These are phyloP conservation scores for Cyprinella venusta DNA, from an alignment of 2,797 vertebrate species.

Conservation along the genomic window DNA sequence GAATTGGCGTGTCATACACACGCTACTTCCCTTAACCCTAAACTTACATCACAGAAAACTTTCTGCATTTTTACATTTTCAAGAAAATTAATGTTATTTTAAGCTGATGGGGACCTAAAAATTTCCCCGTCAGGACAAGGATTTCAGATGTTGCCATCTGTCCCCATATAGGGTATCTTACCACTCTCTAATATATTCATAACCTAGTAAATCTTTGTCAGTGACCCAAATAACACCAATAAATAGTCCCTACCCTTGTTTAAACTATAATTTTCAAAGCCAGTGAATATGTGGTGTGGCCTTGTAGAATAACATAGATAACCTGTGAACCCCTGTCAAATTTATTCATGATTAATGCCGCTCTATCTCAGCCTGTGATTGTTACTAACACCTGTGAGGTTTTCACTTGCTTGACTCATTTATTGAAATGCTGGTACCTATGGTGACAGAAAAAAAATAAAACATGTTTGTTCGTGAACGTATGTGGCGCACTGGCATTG, in stretches of 20 bases:
- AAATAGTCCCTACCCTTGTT: conserved; percentile 6
- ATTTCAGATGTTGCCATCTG: no score
- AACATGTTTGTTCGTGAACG: conserved; percentile 49
- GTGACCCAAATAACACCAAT: neutral
- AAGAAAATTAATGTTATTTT: no score
- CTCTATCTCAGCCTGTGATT: neutral
- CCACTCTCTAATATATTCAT: neutral
- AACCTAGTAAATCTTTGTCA: neutral
- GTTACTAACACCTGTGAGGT: neutral
- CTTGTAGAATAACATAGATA: conserved; percentile 4
- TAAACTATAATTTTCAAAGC: conserved; percentile 6
- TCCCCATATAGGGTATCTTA: no score
- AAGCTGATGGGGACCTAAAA: no score
- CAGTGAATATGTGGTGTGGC: neutral
- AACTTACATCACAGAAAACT: no score
- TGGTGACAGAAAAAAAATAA: conserved; percentile 32
- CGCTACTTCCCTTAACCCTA: no score
- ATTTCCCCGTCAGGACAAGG: no score
- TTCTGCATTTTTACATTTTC: no score
- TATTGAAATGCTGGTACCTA: conserved; percentile 3
- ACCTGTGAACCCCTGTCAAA: conserved; percentile 5
- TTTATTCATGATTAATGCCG: neutral
- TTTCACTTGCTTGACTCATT: conserved; percentile 8
- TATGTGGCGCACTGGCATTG: neutral
- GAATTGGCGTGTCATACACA: no score